Percentiles rank a stretch among this genome's conserved stretches.
These are phyloP conservation scores for Tridacna crocea DNA, from an alignment of 2,888 invertebrate genomes.

Conservation along the genomic window DNA sequence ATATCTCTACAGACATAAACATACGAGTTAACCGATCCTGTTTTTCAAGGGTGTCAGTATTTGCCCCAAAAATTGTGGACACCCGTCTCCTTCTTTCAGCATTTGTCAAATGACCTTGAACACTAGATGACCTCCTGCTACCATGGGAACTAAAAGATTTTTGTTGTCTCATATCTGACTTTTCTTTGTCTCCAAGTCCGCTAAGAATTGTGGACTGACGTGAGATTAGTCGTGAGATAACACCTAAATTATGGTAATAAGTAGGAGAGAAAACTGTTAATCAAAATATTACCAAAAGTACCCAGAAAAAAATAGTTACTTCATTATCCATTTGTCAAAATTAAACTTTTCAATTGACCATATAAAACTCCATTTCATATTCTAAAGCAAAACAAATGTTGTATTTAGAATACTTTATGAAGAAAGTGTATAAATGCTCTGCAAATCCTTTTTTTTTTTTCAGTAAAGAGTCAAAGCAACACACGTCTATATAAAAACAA, in stretches of 20 bases:
- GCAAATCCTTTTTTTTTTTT: too few species aligned
- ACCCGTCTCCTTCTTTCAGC: constrained; percentile 29
- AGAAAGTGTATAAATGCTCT: too few species aligned
- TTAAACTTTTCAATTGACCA: too few species aligned
- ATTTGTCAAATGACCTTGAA: not conserved
- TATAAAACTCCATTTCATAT: too few species aligned
- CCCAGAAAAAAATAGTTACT: too few species aligned
- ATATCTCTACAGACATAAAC: constrained; percentile 33
- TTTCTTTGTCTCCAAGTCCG: constrained; percentile 26
- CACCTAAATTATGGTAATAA: constrained; percentile 16
- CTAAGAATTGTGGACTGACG: constrained; percentile 29
- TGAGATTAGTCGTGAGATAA: constrained; percentile 30
- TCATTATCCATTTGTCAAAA: too few species aligned
- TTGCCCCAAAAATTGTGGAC: constrained; percentile 58
- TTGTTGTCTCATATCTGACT: constrained; percentile 6
- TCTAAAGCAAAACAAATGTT: too few species aligned
- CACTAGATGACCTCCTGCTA: not conserved
- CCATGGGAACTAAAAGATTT: constrained; percentile 2
- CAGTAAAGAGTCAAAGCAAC: too few species aligned
- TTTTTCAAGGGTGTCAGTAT: constrained; percentile 44
- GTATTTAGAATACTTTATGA: too few species aligned
- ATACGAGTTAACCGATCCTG: constrained; percentile 63
- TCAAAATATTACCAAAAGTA: too few species aligned
- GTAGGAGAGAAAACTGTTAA: too few species aligned
- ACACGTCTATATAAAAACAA: too few species aligned